phyloP scores from a whole-genome alignment of 2,797 vertebrate species.

The Macrochelys suwanniensis region DNA sequence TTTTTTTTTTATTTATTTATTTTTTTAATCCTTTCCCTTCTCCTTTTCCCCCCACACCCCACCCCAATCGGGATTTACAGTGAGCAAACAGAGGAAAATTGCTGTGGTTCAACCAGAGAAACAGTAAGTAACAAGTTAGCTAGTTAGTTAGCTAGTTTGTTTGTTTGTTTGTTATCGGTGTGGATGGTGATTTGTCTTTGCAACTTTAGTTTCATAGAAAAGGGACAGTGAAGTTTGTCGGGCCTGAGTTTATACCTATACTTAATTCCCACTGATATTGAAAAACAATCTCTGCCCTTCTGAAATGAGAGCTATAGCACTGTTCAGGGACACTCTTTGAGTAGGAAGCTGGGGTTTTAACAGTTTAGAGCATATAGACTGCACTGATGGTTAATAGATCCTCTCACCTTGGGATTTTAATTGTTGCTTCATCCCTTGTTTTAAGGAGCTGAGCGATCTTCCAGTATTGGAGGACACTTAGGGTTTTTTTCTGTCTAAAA shows the following conservation, averaged over 20 bases:
- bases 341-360: neutral
- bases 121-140: slow-evolving; percentile 89
- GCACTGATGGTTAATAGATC: slow-evolving; percentile 8
- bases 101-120: slow-evolving; percentile 96
- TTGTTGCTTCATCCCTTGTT: neutral
- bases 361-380: neutral
- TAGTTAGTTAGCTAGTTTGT: no score
- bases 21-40: neutral
- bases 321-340: neutral
- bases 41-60: neutral
- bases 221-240: neutral
- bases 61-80: slow-evolving; percentile 76
- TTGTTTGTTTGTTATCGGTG: neutral
- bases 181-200: slow-evolving; percentile 12
- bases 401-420: neutral
- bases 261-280: neutral
- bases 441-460: neutral
- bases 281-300: neutral
- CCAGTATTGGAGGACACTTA: neutral
- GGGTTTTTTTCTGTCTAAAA: neutral
- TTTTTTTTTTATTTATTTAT: neutral
- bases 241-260: neutral
- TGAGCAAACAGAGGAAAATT: slow-evolving; percentile 93
- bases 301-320: neutral
- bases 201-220: slow-evolving; percentile 29